Evolutionary conservation across 2,113 vertebrate genomes (phyloP).

Genomic region (Edolisoma coerulescens): DNA sequence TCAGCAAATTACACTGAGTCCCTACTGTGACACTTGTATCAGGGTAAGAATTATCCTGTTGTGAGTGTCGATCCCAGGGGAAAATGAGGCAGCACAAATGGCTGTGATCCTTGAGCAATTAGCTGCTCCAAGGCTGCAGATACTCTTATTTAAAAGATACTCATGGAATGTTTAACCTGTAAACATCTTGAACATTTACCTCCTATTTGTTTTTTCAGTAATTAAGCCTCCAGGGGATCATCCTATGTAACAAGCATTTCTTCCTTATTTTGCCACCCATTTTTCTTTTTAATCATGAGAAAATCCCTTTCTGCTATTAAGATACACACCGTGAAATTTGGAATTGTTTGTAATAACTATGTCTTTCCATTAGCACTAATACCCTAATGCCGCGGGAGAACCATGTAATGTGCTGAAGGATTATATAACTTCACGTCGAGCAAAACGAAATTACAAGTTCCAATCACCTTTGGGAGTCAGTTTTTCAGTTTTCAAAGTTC

Average conservation of each 20-base stretch:
- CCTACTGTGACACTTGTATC: constrained; percentile 70
- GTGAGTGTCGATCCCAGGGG: constrained; percentile 60
- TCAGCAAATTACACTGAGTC: constrained; percentile 76
- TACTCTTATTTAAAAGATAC: constrained; percentile 41
- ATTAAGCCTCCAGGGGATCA: constrained; percentile 59
- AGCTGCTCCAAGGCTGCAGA: constrained; percentile 52
- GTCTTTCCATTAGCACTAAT: constrained; percentile 60
- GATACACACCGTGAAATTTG: constrained; percentile 54
- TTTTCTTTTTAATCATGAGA: constrained; percentile 66
- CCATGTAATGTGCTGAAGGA: constrained; percentile 16
- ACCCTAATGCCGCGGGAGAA: constrained; percentile 39
- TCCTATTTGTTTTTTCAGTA: constrained; percentile 62
- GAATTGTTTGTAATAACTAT: constrained; percentile 48
- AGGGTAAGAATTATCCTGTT: constrained; percentile 74
- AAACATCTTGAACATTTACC: constrained; percentile 58
- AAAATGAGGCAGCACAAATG: constrained; percentile 59
- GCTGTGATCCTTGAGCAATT: constrained; percentile 65
- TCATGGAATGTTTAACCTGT: constrained; percentile 68
- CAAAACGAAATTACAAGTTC: constrained; percentile 53
- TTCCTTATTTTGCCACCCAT: constrained; percentile 38
- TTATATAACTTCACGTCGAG: constrained; percentile 53
- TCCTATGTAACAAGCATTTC: constrained; percentile 42
- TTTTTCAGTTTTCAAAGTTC: constrained; percentile 4
- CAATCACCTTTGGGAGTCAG: constrained; percentile 5
- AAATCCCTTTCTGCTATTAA: constrained; percentile 70